Base-by-base conservation (phyloP, 2,888 invertebrate species). In the Galeruca laticollis region DNA sequence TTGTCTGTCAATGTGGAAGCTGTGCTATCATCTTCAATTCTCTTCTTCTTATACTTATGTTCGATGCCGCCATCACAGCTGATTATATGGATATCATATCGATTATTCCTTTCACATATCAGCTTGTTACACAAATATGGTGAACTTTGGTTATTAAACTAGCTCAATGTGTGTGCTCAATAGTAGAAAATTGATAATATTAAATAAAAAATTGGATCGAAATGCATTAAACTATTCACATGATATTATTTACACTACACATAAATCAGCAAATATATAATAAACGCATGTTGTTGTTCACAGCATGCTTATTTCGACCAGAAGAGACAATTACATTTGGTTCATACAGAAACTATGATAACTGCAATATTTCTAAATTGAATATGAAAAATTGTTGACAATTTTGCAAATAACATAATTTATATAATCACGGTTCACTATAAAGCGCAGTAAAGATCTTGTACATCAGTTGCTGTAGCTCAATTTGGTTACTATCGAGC, bases 1-100 rank as follows among this genome's bases (percentile, higher is more conserved):
- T 78, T 81, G 74, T 72, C 72, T 76, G 73, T 74, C 68, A 77
- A 73, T 82, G 80, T 82, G 78, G 81, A 78, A 78, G 81, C 80
- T 81, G 78, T 79, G 81, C 81, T 79, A 56, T 80, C 79, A 49
- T 60, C 60, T 60, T 60, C 60, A 47, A 60, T 60, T 26, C 33
- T 56, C 56, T 64, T 56, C 15, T 52, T 20, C 54, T 40, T 40
- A 31, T 69, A 59, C 59, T 57, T 57, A 51, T 66, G 37, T 33
- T 47, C 63, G 13, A 37, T 61, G 47, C 60, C 68, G 52, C 63
- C 35, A 47, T 18, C 49, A 70, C 69, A 57, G 35, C 65, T 60
- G 40, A 49, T 43, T 21, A 13, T 33, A 51, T 56, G 56, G 40
- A 56, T 18, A 15, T 37, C 40, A 47, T 63, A 33, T 70, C 67